A percentile compares a stretch with the other conserved stretches of the same genome.
Evolutionary conservation across 1,140 invertebrate genomes (phyloP).

Genomic region (Helicorthomorpha holstii): DNA sequence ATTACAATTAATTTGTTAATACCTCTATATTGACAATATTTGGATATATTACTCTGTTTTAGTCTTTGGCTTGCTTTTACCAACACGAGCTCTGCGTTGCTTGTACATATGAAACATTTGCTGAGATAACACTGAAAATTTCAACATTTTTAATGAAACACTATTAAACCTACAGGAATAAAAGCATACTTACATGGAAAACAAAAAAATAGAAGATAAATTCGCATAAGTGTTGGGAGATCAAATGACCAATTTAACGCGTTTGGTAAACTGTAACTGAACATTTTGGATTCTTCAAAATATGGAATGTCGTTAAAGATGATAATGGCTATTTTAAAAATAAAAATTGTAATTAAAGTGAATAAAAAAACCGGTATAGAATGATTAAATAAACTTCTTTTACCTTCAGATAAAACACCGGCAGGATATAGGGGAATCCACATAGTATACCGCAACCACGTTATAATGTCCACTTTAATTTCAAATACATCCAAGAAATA

Average conservation of each 20-base stretch:
- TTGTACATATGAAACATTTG: too few species aligned
- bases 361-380: neutral
- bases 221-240: slow-evolving; percentile 55
- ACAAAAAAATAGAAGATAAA: slow-evolving; percentile 57
- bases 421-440: slow-evolving; percentile 87
- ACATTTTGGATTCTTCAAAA: slow-evolving; percentile 65
- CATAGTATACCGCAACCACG: slow-evolving; percentile 78
- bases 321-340: slow-evolving; percentile 16
- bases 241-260: slow-evolving; percentile 69
- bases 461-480: slow-evolving; percentile 53
- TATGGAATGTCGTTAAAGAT: slow-evolving; percentile 52
- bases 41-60: too few species aligned
- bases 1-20: too few species aligned
- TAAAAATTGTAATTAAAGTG: neutral
- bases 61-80: too few species aligned
- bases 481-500: slow-evolving; percentile 68
- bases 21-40: too few species aligned
- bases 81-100: too few species aligned
- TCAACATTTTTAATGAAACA: too few species aligned
- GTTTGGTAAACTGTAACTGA: slow-evolving; percentile 63
- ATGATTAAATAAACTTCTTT: neutral
- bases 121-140: too few species aligned
- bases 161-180: too few species aligned
- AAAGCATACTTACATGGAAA: slow-evolving; percentile 35
- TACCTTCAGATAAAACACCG: slow-evolving; percentile 69